These are phyloP conservation scores for Drosophila aldrichi DNA, from an alignment of 2,888 invertebrate species.

Conservation along the genomic window DNA sequence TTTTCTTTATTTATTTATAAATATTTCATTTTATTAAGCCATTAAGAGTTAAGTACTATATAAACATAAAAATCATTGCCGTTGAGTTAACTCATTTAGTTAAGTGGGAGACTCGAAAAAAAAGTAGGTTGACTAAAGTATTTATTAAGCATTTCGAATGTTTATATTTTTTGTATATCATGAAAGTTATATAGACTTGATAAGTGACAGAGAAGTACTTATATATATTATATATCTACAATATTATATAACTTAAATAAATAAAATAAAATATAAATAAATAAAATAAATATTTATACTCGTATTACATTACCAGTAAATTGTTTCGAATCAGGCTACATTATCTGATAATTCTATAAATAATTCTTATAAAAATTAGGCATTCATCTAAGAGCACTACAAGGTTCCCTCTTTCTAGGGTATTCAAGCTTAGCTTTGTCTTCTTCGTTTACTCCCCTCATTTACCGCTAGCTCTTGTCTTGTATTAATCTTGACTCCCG, in stretches of 20 bases:
- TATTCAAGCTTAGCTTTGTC: background rate
- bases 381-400: background rate
- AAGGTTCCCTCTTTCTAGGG: background rate
- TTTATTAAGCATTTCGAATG: background rate
- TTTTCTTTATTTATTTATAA: slow-evolving; percentile 4
- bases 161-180: background rate
- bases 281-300: no score
- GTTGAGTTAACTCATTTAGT: background rate
- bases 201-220: background rate
- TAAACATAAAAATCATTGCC: background rate
- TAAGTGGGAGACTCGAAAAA: slow-evolving; percentile 13
- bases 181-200: background rate
- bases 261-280: no score
- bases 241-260: no score
- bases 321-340: background rate
- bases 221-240: no score
- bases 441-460: background rate
- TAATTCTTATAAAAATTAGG: background rate
- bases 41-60: slow-evolving; percentile 17
- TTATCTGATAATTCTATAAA: background rate
- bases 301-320: background rate
- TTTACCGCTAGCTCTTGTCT: background rate
- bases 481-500: background rate
- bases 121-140: background rate
- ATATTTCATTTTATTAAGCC: slow-evolving; percentile 27